Conservation (phyloP, 2,113 vertebrate species). For the Sorex araneus region DNA sequence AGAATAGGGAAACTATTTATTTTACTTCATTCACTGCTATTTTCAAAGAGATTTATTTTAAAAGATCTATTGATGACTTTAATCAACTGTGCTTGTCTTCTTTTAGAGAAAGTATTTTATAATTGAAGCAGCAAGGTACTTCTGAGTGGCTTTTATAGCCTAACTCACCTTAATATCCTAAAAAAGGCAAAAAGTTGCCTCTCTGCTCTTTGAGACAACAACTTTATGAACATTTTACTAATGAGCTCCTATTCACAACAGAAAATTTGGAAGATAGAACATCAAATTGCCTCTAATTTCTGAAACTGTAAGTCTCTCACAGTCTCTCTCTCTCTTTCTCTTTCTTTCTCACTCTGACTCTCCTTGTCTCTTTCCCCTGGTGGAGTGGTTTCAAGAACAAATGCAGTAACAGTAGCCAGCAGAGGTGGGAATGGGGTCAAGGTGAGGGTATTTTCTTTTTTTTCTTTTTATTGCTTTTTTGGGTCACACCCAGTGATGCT, state of each 20-base stretch:
- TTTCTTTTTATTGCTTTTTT: too few species aligned
- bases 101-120: slow-evolving; percentile 35
- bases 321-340: too few species aligned
- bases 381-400: not conserved
- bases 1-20: not conserved
- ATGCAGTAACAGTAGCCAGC: slow-evolving; percentile 5
- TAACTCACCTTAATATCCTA: slow-evolving; percentile 14
- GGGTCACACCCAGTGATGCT: too few species aligned
- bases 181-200: slow-evolving; percentile 7
- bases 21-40: slow-evolving; percentile 46
- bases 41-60: slow-evolving; percentile 63
- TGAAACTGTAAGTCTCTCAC: not conserved
- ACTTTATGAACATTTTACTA: not conserved
- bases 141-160: slow-evolving; percentile 60
- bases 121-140: slow-evolving; percentile 62
- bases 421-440: not conserved
- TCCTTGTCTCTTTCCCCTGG: not conserved
- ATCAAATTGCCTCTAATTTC: slow-evolving; percentile 29
- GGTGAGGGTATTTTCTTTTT: not conserved
- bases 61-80: slow-evolving; percentile 68
- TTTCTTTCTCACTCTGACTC: too few species aligned
- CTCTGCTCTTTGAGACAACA: slow-evolving; percentile 11
- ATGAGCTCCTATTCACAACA: slow-evolving; percentile 32
- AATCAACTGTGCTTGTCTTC: slow-evolving; percentile 42
- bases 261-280: slow-evolving; percentile 7